Percentiles rank a stretch among this genome's conserved stretches.
Evolutionary conservation across 64 coral and sea anemone genomes (phyloP).

Genomic region (Trachythela sp.): DNA sequence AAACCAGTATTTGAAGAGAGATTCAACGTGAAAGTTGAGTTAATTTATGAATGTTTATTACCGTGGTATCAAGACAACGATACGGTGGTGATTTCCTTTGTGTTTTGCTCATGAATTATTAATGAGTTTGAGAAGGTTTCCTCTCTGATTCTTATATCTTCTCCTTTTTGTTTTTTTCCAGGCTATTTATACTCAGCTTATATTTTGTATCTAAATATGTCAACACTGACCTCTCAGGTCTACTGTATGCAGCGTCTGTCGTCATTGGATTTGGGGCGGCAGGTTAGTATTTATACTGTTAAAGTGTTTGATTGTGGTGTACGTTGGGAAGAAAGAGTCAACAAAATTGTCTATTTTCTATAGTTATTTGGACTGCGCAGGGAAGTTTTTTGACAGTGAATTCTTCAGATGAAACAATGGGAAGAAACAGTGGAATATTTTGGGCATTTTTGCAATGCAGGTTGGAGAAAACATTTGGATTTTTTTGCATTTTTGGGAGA

Average conservation of each 20-base stretch:
- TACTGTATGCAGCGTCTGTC: constrained; percentile 73
- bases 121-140: background rate
- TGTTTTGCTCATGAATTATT: too few species aligned
- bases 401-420: constrained; percentile 83
- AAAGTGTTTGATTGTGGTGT: too few species aligned
- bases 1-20: too few species aligned
- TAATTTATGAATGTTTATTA: too few species aligned
- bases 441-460: constrained; percentile 95
- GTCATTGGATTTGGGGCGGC: constrained; percentile 92
- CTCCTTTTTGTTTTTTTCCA: constrained; percentile 18
- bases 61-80: too few species aligned
- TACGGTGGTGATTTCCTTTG: too few species aligned
- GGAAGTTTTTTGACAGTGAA: constrained; percentile 89
- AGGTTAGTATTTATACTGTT: too few species aligned
- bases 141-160: background rate
- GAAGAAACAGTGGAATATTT: constrained; percentile 97
- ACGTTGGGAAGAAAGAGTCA: too few species aligned
- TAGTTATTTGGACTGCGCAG: constrained; percentile 99
- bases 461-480: constrained; percentile 4
- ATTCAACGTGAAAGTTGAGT: too few species aligned
- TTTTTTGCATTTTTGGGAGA: background rate
- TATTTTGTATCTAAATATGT: constrained; percentile 62
- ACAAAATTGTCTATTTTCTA: background rate
- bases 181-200: constrained; percentile 73
- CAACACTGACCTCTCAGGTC: constrained; percentile 15